Evolutionary conservation across 2,113 vertebrate species (phyloP).

Genomic region (Corydoras maculifer): DNA sequence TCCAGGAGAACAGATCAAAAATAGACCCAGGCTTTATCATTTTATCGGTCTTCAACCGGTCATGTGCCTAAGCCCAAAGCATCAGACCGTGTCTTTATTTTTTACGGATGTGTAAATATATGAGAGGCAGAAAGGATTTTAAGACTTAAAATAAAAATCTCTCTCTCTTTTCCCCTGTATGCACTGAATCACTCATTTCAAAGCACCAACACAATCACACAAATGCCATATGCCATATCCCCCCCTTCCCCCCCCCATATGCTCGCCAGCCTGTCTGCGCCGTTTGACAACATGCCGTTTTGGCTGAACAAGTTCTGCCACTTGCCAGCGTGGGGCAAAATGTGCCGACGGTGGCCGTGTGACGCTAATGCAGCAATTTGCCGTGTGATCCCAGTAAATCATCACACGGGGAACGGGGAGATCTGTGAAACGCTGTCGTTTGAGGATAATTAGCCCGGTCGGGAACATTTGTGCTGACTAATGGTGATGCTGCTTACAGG

Average conservation of each 20-base stretch:
- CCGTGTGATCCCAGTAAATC: constrained; percentile 8
- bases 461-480: not conserved
- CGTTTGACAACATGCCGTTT: not conserved
- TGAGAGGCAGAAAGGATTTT: too few species aligned
- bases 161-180: too few species aligned
- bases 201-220: constrained; percentile 6
- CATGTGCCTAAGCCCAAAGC: too few species aligned
- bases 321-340: constrained; percentile 16
- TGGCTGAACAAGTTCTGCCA: not conserved
- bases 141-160: too few species aligned
- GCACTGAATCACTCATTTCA: not conserved
- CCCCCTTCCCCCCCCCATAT: not conserved
- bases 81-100: too few species aligned
- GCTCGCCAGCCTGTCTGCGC: not conserved
- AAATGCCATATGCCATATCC: not conserved
- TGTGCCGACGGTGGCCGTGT: constrained; percentile 4
- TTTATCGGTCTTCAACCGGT: too few species aligned
- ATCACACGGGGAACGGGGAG: not conserved
- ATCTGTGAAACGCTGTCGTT: constrained; percentile 1
- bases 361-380: constrained; percentile 11
- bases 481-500: not conserved
- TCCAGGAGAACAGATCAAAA: too few species aligned
- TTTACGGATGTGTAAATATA: too few species aligned
- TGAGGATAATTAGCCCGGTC: constrained; percentile 2
- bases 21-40: too few species aligned